Evolutionary conservation across 2,113 vertebrate genomes (phyloP), one percentile per base, ranked within the genome.

Genomic region (Dolichallabes microphthalmus): DNA sequence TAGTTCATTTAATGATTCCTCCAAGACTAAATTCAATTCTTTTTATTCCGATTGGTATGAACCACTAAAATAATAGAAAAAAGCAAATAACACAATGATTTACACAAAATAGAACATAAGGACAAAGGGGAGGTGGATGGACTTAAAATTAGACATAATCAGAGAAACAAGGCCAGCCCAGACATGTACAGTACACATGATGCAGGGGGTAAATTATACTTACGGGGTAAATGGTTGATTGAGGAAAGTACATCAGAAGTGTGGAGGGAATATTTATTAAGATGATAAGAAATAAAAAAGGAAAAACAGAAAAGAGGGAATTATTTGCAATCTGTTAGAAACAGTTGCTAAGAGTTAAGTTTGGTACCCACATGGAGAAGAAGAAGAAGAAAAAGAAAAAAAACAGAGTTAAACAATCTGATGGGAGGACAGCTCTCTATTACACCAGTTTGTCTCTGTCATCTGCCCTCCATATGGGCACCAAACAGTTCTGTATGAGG

Each of bases 161-260:
- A 5, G 57, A 32, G 55, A 83, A 68, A 83, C 52, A 61, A 6
- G 17, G 71, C 77, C 50, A 6, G 17, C 63, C 77, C 50, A 78
- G 63, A 86, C 45, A 75, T 61, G 45, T 61, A 79, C 30, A n/a
- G 61, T 27, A 60, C 69, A 50, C 8, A 27, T 30, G 61, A 52
- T 45, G 55, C 45, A 30, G 61, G 60, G 77, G 76, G 63, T 68
- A 76, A 85, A 78, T 64, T 77, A 84, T 89, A 91, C 90, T 91
- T 91, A 91, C 90, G 86, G 82, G 79, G 85, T 69, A 60, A 74
- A 83, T 55, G 79, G 83, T 87, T 76, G 86, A 88, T 80, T 84
- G 81, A 63, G 87, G 86, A 81, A 85, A 78, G 86, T 68, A 82
- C 86, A 87, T 86, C 84, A 61, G 86, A 61, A 39, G 63, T 81